These are phyloP conservation scores for Cinara cedri DNA, from an alignment of 2,888 invertebrate species.

Conservation along the genomic window DNA sequence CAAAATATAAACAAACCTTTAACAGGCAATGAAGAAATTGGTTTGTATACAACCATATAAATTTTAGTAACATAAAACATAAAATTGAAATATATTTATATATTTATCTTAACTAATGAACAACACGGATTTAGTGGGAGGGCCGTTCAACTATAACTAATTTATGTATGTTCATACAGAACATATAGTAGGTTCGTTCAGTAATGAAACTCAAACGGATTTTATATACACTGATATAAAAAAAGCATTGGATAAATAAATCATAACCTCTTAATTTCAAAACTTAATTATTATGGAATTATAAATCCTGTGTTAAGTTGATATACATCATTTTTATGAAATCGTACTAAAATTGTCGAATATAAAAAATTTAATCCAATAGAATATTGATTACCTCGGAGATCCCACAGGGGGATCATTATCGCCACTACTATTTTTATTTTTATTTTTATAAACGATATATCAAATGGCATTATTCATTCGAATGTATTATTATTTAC, in stretches of 20 bases:
- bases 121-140: not conserved
- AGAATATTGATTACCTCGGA: not conserved
- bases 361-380: not conserved
- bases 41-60: too few relatives aligned
- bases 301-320: slow-evolving; percentile 1
- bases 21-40: too few relatives aligned
- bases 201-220: not conserved
- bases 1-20: too few relatives aligned
- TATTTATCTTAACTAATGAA: not conserved
- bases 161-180: not conserved
- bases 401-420: slow-evolving; percentile 5
- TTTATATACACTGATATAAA: not conserved
- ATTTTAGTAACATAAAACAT: too few relatives aligned
- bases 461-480: not conserved
- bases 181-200: not conserved
- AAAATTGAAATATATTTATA: too few relatives aligned
- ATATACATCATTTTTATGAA: not conserved
- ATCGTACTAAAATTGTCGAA: not conserved
- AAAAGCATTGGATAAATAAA: slow-evolving; percentile 2
- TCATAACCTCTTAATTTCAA: slow-evolving; percentile 3
- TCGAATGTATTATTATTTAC: not conserved
- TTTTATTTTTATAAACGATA: slow-evolving; percentile 14
- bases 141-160: not conserved
- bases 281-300: slow-evolving; percentile 3
- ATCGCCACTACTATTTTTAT: slow-evolving; percentile 5